phyloP scores from a whole-genome alignment of 37 sponge, comb jelly and placozoan genomes.

The Mnemiopsis leidyi region DNA sequence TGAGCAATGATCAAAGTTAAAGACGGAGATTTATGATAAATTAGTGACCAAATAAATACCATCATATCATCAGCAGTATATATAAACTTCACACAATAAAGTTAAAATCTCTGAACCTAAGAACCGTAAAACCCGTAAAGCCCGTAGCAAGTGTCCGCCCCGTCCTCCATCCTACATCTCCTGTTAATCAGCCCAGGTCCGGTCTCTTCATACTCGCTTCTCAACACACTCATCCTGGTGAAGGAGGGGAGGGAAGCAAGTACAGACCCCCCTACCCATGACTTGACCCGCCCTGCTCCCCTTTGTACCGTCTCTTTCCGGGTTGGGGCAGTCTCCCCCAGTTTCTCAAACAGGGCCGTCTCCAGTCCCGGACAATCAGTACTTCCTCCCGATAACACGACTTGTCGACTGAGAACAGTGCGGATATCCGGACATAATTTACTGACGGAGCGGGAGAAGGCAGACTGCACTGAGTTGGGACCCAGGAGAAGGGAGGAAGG shows the following conservation, averaged over 20 bases:
- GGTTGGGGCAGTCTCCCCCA: not conserved
- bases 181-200: conserved; percentile 44
- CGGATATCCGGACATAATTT: not conserved
- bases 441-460: not conserved
- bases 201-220: conserved; percentile 42
- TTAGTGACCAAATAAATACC: not conserved
- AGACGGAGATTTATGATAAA: not conserved
- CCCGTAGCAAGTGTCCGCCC: not conserved
- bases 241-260: conserved; percentile 2
- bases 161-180: not conserved
- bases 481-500: not conserved
- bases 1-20: not conserved
- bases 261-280: conserved; percentile 33
- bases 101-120: not conserved
- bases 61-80: not conserved
- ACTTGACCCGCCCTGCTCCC: not conserved
- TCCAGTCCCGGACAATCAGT: not conserved
- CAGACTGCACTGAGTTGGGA: not conserved
- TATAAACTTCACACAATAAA: not conserved
- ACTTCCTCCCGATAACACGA: conserved; percentile 7
- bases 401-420: not conserved
- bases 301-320: not conserved
- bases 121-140: conserved; percentile 11
- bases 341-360: not conserved
- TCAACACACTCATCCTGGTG: not conserved